Evolutionary conservation across 2,797 vertebrate species (phyloP).

Genomic region (Babyrousa celebensis): DNA sequence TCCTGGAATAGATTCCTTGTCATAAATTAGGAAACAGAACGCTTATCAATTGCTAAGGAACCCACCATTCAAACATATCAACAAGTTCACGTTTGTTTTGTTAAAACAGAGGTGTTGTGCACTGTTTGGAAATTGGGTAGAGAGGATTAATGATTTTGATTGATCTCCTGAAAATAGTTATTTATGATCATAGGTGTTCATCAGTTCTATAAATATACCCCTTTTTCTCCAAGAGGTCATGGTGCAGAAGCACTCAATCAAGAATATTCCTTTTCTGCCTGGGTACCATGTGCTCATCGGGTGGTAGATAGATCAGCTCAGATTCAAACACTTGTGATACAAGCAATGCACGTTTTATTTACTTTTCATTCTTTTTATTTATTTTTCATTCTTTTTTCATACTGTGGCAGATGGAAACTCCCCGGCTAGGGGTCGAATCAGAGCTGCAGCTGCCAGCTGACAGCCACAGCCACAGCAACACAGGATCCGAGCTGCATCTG

Average conservation of each 20-base stretch:
- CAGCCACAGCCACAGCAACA: no score
- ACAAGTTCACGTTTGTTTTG: background rate
- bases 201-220: background rate
- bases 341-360: background rate
- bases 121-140: background rate
- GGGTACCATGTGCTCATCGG: fast-evolving
- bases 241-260: background rate
- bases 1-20: background rate
- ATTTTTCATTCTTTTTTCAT: no score
- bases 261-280: background rate
- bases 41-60: background rate
- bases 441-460: no score
- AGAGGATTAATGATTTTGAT: background rate
- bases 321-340: no score
- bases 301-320: no score
- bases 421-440: no score
- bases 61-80: background rate
- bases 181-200: background rate
- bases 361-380: no score
- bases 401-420: no score
- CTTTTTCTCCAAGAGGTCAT: background rate
- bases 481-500: no score
- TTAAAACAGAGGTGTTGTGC: background rate
- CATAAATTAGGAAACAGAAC: background rate
- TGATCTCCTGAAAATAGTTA: background rate